Conservation (phyloP, 2,113 vertebrate genomes). For the Gorsachius goisagi region DNA sequence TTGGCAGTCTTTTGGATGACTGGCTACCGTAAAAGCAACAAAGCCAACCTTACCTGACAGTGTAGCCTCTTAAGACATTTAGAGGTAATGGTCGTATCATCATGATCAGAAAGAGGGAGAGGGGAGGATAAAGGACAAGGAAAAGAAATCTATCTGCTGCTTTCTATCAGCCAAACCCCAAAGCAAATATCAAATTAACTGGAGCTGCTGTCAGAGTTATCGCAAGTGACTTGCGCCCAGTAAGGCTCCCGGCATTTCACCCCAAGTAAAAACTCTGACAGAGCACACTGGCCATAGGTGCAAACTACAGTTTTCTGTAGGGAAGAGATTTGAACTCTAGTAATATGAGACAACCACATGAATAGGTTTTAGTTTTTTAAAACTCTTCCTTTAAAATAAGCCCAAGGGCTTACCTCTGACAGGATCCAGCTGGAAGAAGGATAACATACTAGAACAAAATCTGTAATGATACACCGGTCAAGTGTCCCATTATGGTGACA, state of each 20-base stretch:
- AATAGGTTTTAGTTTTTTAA: neutral
- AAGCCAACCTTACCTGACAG: neutral
- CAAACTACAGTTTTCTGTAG: neutral
- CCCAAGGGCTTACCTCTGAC: neutral
- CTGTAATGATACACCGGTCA: neutral
- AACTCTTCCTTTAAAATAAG: neutral
- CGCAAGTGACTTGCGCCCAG: neutral
- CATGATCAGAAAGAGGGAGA: neutral
- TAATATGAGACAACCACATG: neutral
- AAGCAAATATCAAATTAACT: neutral
- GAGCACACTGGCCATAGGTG: neutral
- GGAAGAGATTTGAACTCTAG: neutral
- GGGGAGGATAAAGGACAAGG: neutral
- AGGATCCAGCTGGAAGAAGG: neutral
- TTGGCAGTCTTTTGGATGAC: neutral
- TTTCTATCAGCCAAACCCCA: neutral
- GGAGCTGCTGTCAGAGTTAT: neutral
- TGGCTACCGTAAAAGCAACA: neutral
- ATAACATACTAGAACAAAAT: neutral
- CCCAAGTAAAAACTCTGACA: rapidly evolving
- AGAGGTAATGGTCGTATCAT: neutral
- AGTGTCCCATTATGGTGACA: neutral
- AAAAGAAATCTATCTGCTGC: neutral
- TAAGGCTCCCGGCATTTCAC: neutral
- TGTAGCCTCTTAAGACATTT: neutral